Percentiles rank a stretch among this genome's conserved stretches.
Evolutionary conservation across 1,140 invertebrate species (phyloP).

Genomic region (Zeugodacus cucurbitae): DNA sequence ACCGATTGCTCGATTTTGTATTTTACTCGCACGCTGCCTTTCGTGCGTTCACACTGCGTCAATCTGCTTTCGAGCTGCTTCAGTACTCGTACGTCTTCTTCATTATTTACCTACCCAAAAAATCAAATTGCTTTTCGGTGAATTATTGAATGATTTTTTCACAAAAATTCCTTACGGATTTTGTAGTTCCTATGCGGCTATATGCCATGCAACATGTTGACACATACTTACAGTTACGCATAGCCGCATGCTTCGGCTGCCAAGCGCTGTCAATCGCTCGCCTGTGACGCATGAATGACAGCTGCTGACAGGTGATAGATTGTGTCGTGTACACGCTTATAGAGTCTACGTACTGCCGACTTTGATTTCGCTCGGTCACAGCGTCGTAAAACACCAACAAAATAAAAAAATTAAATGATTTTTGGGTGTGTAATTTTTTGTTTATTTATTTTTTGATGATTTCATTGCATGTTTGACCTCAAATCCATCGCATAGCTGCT

Average conservation of each 20-base stretch:
- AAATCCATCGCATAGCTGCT: background rate
- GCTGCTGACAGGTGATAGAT: conserved; percentile 66
- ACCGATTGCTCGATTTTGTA: conserved; percentile 47
- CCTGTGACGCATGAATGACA: conserved; percentile 64
- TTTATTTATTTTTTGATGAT: background rate
- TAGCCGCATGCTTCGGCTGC: background rate
- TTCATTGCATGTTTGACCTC: background rate
- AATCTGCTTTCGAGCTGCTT: background rate
- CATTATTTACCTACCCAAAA: background rate
- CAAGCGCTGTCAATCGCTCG: conserved; percentile 57
- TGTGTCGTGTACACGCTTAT: conserved; percentile 45
- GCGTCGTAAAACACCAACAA: background rate
- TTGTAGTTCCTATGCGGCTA: background rate
- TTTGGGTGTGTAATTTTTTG: background rate
- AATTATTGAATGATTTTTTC: conserved; percentile 17
- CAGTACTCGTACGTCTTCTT: background rate
- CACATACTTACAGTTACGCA: background rate
- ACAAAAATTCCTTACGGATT: background rate
- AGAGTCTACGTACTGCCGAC: background rate
- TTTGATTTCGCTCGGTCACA: conserved; percentile 20
- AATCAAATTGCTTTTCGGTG: conserved; percentile 2
- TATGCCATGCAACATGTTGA: conserved; percentile 23
- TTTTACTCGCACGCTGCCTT: too few species aligned
- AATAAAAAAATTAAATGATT: background rate
- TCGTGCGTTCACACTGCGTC: background rate